Base-by-base conservation (phyloP, 2,113 vertebrate genomes). In the Dasypus novemcinctus region DNA sequence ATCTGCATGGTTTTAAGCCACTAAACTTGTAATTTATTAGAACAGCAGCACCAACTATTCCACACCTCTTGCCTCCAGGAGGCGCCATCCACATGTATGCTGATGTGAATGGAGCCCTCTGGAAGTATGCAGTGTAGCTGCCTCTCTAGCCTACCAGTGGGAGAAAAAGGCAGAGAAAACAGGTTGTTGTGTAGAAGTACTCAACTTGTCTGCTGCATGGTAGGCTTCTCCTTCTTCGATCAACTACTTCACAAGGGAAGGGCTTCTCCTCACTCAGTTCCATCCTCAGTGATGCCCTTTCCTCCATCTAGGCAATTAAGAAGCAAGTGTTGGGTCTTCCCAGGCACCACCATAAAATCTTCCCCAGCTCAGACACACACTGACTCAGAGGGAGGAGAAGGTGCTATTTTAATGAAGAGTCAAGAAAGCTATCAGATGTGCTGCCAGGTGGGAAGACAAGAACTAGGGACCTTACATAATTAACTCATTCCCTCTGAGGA, bases 41-140 rank as follows among this genome's bases (percentile, higher is more conserved):
- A 87, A 18, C 14, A 63, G 23, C 27, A 54, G 33, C 36, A 27
- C 29, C 38, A 41, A 21, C 33, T 33, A 69, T 54, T 75, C 33
- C 27, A 41, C 9, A 27, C 4, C 4, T 9, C 46, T 0, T 49
- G 31, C 17, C 36, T 43, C 13, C 7, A 11, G 29, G 21, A 46
- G 41, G 7, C 1, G 0, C 33, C 11, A 20, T 38, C 29, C 17
- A 7, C 25, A 25, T 5, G 27, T 57, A 33, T 0, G 6, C 15
- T 31, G 21, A 63, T 49, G 31, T 18, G 14, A 74, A 74, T 14
- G 69, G 11, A 1, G 12, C 64, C 83, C 6, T 29, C n/a, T 23
- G 9, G 10, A 25, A 8, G 11, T 57, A 27, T 2, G 9, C 0
- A 38, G 3, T 27, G 23, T 5, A 12, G 27, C 84, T 5, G 33